Percentiles rank a stretch among this genome's conserved stretches.
Conservation (phyloP, 2,888 invertebrate species). For the Hermodice carunculata region DNA sequence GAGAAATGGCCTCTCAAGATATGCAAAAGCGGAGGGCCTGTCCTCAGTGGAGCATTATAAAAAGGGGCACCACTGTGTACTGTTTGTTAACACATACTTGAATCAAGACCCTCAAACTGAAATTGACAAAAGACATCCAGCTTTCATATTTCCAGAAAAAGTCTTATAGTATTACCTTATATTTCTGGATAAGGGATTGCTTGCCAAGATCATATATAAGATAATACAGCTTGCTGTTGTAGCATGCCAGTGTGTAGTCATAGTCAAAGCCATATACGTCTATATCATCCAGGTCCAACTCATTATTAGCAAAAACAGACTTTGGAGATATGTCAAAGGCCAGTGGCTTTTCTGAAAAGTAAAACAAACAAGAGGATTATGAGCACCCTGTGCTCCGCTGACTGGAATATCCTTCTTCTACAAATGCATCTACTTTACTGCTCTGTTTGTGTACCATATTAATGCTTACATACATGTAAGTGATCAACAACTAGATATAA, state of each 20-base stretch:
- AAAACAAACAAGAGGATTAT: background rate
- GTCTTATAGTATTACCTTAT: constrained; percentile 77
- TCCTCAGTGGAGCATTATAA: background rate
- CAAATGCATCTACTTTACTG: too few species aligned
- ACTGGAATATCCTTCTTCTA: too few species aligned
- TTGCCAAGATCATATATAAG: constrained; percentile 91
- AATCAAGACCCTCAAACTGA: too few species aligned
- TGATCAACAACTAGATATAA: too few species aligned
- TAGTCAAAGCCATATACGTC: constrained; percentile 97
- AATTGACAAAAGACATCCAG: too few species aligned
- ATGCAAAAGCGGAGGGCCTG: background rate
- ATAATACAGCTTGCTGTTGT: constrained; percentile 89
- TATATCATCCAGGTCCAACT: constrained; percentile 90
- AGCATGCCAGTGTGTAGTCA: constrained; percentile 97
- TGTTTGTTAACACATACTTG: too few species aligned
- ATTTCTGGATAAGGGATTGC: constrained; percentile 86
- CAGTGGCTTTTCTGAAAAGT: constrained; percentile 37
- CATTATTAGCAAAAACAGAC: constrained; percentile 97
- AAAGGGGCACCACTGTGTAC: too few species aligned
- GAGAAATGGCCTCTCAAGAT: too few species aligned
- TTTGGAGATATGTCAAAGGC: constrained; percentile 73
- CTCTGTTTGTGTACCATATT: too few species aligned
- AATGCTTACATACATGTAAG: too few species aligned
- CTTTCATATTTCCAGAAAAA: background rate
- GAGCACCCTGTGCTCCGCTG: too few species aligned